A percentile compares a stretch with the other conserved stretches of the same genome.
Evolutionary conservation across 1,140 invertebrate species (phyloP).

Genomic region (Palaemon carinicauda): DNA sequence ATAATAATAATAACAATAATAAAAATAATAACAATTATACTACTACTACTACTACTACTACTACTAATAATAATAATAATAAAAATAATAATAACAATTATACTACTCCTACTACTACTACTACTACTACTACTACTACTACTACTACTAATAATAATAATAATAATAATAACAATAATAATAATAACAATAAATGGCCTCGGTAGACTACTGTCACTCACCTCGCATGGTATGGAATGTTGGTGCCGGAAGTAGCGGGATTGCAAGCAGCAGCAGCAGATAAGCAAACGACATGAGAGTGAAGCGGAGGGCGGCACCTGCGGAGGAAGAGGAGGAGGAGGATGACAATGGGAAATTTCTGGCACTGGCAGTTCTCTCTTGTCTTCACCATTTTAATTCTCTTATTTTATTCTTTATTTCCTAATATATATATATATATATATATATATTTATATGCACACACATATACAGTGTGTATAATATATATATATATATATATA

Average conservation of each 20-base stretch:
- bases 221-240: constrained; percentile 38
- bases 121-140: too few species aligned
- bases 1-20: too few species aligned
- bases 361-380: background rate
- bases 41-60: too few species aligned
- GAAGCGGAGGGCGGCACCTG: constrained; percentile 39
- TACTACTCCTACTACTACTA: too few species aligned
- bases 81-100: too few species aligned
- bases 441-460: background rate
- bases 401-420: background rate
- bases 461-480: background rate
- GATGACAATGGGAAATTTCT: background rate
- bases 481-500: background rate
- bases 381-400: background rate
- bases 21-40: too few species aligned
- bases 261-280: constrained; percentile 36
- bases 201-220: background rate
- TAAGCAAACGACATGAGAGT: constrained; percentile 28
- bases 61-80: too few species aligned
- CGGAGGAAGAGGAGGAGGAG: background rate
- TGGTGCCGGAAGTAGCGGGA: constrained; percentile 21
- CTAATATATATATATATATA: too few species aligned
- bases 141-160: too few species aligned
- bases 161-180: too few species aligned
- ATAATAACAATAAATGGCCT: too few species aligned